Evolutionary conservation across 23 tunicate species (phyloP).

Genomic region (Halocynthia roretzi): DNA sequence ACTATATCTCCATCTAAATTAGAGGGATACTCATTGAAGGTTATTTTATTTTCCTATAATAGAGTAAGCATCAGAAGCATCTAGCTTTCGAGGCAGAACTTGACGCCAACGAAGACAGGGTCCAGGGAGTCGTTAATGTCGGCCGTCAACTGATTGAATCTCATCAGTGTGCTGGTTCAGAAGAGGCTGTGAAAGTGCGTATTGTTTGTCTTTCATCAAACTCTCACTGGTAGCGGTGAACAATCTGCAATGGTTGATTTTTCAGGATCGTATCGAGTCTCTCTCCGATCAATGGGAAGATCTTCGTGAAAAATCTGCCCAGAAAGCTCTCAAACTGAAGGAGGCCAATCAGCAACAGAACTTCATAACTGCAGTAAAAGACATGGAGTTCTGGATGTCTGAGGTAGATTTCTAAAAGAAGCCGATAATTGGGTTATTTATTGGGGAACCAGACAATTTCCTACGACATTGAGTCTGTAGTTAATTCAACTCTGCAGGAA

Average conservation of each 20-base stretch:
- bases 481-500: neutral
- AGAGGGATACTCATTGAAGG: too few relatives aligned
- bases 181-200: constrained; percentile 82
- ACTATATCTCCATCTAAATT: too few relatives aligned
- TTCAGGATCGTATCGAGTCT: constrained; percentile 58
- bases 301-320: constrained; percentile 54
- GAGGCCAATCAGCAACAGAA: constrained; percentile 91
- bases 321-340: constrained; percentile 54
- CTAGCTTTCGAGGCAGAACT: constrained; percentile 90
- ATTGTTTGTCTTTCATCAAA: neutral
- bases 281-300: constrained; percentile 66
- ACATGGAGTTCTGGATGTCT: constrained; percentile 89
- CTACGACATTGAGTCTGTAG: neutral
- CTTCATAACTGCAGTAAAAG: constrained; percentile 83
- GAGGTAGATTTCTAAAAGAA: constrained; percentile 54
- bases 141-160: constrained; percentile 79
- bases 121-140: constrained; percentile 40
- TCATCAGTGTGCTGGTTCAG: constrained; percentile 81
- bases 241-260: too few relatives aligned
- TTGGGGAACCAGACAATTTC: neutral
- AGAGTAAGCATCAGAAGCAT: constrained; percentile 95
- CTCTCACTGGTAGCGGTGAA: neutral
- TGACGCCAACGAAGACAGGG: constrained; percentile 83
- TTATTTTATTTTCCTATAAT: neutral
- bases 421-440: neutral